A percentile compares a stretch with the other conserved stretches of the same genome.
Evolutionary conservation across 2,113 vertebrate species (phyloP).

Genomic region (Ophthalmolycus amberensis): DNA sequence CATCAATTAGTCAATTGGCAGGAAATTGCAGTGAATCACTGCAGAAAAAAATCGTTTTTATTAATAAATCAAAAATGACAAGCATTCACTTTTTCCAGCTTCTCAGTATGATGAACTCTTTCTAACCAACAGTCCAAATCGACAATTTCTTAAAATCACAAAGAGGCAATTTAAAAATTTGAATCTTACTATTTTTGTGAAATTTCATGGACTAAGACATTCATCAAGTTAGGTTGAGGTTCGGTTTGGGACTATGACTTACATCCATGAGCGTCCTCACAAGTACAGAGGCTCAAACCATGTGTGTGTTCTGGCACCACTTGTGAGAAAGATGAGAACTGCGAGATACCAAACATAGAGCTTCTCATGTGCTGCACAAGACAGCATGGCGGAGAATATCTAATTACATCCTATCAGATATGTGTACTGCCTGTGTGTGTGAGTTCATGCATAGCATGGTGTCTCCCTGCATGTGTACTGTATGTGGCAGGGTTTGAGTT

Average conservation of each 20-base stretch:
- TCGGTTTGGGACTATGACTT: neutral
- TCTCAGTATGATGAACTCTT: neutral
- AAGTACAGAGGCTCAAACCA: neutral
- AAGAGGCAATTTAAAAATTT: neutral
- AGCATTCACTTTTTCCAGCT: no score
- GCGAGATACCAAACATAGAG: slow-evolving; percentile 4
- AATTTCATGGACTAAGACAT: neutral
- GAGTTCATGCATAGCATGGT: neutral
- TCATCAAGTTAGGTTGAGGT: neutral
- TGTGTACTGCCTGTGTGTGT: slow-evolving; percentile 4
- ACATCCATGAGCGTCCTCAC: neutral
- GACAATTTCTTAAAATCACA: neutral
- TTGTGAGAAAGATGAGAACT: slow-evolving; percentile 5
- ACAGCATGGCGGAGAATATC: slow-evolving; percentile 45
- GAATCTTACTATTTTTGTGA: neutral
- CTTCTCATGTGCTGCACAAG: slow-evolving; percentile 37
- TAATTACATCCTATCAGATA: slow-evolving; percentile 55
- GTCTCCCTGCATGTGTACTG: neutral
- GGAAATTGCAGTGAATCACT: no score
- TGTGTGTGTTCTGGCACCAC: slow-evolving; percentile 1
- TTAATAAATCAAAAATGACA: no score
- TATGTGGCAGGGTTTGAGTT: slow-evolving; percentile 12
- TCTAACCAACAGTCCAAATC: neutral
- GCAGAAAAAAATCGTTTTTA: no score
- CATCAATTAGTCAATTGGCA: neutral